Evolutionary conservation across 2,888 invertebrate genomes (phyloP).

Genomic region (Pocota personata): DNA sequence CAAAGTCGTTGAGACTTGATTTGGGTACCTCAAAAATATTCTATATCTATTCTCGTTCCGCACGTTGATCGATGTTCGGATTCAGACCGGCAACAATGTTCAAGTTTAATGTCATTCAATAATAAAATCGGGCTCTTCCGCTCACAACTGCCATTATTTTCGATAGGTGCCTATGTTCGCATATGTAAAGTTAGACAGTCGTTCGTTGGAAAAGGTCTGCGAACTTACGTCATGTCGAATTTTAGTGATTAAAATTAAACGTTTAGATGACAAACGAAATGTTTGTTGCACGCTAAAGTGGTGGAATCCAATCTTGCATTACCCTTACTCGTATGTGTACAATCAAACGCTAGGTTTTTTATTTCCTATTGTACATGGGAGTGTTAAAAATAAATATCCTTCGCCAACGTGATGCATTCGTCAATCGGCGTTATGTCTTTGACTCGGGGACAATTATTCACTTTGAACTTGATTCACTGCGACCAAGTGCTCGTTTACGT

Average conservation of each 20-base stretch:
- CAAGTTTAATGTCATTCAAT: slow-evolving; percentile 47
- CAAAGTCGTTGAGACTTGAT: slow-evolving; percentile 22
- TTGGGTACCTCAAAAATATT: slow-evolving; percentile 10
- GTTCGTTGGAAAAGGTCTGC: slow-evolving; percentile 12
- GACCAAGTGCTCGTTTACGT: neutral
- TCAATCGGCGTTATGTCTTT: slow-evolving; percentile 23
- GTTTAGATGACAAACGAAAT: neutral
- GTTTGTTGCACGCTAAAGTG: neutral
- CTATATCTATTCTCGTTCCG: slow-evolving; percentile 3
- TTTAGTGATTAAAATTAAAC: neutral
- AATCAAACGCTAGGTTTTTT: neutral
- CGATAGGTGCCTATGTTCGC: too few species aligned
- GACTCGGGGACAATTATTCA: slow-evolving; percentile 33
- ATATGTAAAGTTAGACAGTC: neutral
- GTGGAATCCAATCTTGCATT: neutral
- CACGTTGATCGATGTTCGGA: neutral
- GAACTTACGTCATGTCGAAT: neutral
- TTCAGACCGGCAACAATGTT: slow-evolving; percentile 32
- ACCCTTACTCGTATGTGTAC: neutral
- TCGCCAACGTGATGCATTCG: slow-evolving; percentile 18
- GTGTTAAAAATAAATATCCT: slow-evolving; percentile 50
- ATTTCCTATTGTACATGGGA: neutral
- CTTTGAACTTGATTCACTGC: slow-evolving; percentile 43
- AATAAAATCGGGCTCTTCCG: slow-evolving; percentile 13
- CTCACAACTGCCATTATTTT: neutral